Evolutionary conservation across 64 coral and sea anemone species (phyloP), one percentile per base, ranked within the genome.

Genomic region (Pocillopora verrucosa): DNA sequence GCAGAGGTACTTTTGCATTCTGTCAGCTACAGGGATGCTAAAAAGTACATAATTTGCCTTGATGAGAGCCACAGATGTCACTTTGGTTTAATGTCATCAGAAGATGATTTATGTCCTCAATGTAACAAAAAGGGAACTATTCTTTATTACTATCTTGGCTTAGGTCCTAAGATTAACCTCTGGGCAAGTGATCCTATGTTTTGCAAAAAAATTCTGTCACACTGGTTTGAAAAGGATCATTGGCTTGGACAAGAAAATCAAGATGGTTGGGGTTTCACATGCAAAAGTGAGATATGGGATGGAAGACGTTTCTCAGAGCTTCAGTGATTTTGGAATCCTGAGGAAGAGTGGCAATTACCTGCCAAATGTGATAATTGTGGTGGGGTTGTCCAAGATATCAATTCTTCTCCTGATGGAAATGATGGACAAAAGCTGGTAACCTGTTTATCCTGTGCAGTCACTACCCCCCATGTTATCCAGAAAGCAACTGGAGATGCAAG

Each of bases 251-350:
- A 83, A 59, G 89, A 91, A 63, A 91, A 60, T 61, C 60, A 67
- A 60, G 80, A 83, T 9, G 89, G 78, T 58, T 90, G 34, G 34
- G 80, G 80, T 5, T 83, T 83, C 65, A 3, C 72, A 74, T 24
- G n/a, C 67, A 91, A 91, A 73, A 91, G 22, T 15, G 80, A 84
- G 16, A 83, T 91, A 60, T 91, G 89, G 89, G 89, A 91, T 91
- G 89, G 89, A 12, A 91, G 4, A 19, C 57, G 89, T 20, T 91
- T 84, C 17, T 25, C 89, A 25, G 79, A 84, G 25, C 58, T 91
- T 22, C 56, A 75, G 19, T 91, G 79, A 67, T 84, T 91, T 91
- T 91, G 79, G 89, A 91, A 90, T 73, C 89, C 79, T 13, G 68
- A 83, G 56, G 65, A 82, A 13, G 64, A 83, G 16, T 90, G 89